These are phyloP conservation scores for Eupsittula cactorum DNA, from an alignment of 2,113 vertebrate species.

Conservation along the genomic window DNA sequence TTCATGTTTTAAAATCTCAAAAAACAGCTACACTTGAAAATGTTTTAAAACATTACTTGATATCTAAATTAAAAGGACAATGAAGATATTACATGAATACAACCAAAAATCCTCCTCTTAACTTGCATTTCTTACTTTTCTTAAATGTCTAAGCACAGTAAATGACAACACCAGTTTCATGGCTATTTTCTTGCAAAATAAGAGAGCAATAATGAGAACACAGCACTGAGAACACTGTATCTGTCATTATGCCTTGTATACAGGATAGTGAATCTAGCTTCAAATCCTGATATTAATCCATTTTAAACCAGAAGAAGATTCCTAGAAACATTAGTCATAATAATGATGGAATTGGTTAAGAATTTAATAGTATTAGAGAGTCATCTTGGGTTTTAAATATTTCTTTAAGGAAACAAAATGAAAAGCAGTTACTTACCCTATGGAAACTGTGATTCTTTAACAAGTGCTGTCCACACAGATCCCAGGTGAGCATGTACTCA, in stretches of 20 bases:
- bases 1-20: background rate
- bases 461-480: constrained; percentile 34
- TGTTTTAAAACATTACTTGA: background rate
- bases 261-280: background rate
- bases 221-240: background rate
- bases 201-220: background rate
- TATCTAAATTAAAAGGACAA: background rate
- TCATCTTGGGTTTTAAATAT: background rate
- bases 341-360: background rate
- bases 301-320: background rate
- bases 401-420: constrained; percentile 31
- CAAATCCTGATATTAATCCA: background rate
- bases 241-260: background rate
- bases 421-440: constrained; percentile 51
- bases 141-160: background rate
- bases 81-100: background rate
- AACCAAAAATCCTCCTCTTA: background rate
- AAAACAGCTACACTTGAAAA: background rate
- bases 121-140: background rate
- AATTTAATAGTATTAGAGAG: background rate
- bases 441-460: background rate
- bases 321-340: background rate
- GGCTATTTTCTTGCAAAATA: background rate
- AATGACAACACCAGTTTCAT: background rate
- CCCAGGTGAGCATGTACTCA: constrained; percentile 46